Percentiles rank a stretch among this genome's conserved stretches.
These are phyloP conservation scores for Orius insidiosus DNA, from an alignment of 1,140 invertebrate genomes.

Conservation along the genomic window DNA sequence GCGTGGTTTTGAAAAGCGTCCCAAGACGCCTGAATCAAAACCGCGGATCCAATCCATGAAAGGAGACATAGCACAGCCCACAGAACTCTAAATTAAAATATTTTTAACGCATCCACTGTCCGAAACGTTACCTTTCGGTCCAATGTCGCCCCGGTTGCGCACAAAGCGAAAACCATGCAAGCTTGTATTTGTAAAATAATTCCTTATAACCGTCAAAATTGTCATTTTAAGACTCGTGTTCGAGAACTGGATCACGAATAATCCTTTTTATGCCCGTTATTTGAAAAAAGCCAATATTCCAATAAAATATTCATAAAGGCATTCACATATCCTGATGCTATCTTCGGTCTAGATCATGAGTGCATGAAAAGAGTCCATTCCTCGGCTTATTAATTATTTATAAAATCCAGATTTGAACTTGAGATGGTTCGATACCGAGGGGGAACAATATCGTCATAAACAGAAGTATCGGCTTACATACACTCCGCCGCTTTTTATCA, in stretches of 20 bases:
- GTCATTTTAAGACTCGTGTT: neutral
- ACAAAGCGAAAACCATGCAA: slow-evolving; percentile 31
- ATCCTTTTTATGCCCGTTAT: no score
- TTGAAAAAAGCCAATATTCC: no score
- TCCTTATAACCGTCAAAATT: slow-evolving; percentile 4
- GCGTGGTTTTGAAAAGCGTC: slow-evolving; percentile 21
- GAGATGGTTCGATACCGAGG: no score
- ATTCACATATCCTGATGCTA: no score
- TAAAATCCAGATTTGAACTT: no score
- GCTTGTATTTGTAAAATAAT: slow-evolving; percentile 26
- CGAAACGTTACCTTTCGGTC: slow-evolving; percentile 26
- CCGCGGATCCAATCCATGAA: slow-evolving; percentile 16
- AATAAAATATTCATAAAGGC: no score
- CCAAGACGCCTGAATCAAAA: slow-evolving; percentile 20
- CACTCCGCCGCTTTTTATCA: no score
- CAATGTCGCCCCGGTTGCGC: slow-evolving; percentile 28
- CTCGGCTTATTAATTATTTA: no score
- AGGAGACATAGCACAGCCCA: slow-evolving; percentile 20
- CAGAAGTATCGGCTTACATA: no score
- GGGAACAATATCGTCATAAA: no score
- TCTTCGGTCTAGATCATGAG: no score
- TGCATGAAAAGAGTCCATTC: no score
- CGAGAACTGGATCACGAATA: neutral
- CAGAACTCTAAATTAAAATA: slow-evolving; percentile 18
- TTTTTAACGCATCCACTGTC: neutral